A percentile compares a stretch with the other conserved stretches of the same genome.
These are phyloP conservation scores for Altica lythri DNA, from an alignment of 2,888 invertebrate genomes.

Conservation along the genomic window DNA sequence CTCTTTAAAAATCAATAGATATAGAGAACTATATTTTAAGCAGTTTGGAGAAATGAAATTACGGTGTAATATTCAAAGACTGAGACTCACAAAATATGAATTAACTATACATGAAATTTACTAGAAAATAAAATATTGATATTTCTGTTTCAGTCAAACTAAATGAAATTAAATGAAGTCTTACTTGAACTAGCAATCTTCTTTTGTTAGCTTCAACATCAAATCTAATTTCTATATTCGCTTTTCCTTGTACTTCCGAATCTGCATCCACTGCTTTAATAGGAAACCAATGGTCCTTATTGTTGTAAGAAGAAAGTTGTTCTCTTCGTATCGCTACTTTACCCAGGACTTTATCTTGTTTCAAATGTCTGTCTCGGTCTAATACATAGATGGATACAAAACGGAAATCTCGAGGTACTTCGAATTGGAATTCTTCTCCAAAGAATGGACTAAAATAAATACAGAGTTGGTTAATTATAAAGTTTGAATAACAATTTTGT, in stretches of 20 bases:
- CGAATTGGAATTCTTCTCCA: constrained; percentile 92
- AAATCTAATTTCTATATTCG: constrained; percentile 78
- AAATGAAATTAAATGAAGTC: not conserved
- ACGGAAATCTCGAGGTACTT: constrained; percentile 87
- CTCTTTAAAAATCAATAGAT: no score
- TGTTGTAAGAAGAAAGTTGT: constrained; percentile 84
- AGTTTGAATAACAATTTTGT: no score
- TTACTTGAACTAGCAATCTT: constrained; percentile 61
- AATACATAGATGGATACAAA: constrained; percentile 87
- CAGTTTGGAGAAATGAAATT: no score
- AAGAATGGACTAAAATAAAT: constrained; percentile 78
- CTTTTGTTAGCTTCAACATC: constrained; percentile 61
- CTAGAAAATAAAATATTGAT: not conserved
- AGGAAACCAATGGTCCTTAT: constrained; percentile 92
- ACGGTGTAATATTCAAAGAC: no score
- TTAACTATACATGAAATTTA: no score
- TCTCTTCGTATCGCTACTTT: constrained; percentile 88
- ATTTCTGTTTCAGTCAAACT: not conserved
- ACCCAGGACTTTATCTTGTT: constrained; percentile 82
- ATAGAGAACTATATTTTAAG: no score
- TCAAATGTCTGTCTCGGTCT: constrained; percentile 82
- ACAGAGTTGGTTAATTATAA: not conserved
- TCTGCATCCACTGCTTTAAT: constrained; percentile 84
- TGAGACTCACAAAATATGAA: no score
- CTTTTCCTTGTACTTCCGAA: constrained; percentile 90